These are phyloP conservation scores for Pterois miles DNA, from an alignment of 2,797 vertebrate species.

Conservation along the genomic window DNA sequence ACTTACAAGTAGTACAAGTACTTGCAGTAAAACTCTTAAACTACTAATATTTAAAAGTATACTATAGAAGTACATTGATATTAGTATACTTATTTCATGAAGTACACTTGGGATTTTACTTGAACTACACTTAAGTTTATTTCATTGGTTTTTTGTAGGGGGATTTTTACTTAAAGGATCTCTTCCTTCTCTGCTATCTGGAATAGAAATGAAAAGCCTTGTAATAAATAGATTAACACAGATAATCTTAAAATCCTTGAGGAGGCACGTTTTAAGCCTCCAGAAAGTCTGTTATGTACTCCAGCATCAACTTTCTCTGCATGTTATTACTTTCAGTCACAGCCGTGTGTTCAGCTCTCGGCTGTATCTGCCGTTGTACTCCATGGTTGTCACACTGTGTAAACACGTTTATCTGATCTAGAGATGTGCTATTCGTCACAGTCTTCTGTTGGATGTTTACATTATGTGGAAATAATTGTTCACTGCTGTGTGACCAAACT, in stretches of 20 bases:
- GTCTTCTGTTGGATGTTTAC: constrained; percentile 23
- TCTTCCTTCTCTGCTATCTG: background rate
- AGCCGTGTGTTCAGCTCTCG: background rate
- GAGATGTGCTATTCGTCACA: constrained; percentile 30
- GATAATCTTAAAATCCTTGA: background rate
- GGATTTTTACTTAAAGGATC: background rate
- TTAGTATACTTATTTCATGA: too few species aligned
- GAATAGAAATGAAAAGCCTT: background rate
- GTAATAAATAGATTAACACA: background rate
- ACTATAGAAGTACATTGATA: too few species aligned
- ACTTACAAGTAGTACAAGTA: too few species aligned
- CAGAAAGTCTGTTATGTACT: background rate
- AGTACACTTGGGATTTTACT: too few species aligned
- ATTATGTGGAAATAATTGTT: constrained; percentile 37
- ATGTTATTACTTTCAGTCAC: background rate
- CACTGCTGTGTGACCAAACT: constrained; percentile 1
- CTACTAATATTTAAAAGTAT: too few species aligned
- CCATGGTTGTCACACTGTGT: constrained; percentile 19
- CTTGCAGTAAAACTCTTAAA: too few species aligned
- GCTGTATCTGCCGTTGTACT: background rate
- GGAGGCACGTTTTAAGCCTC: background rate
- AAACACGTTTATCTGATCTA: constrained; percentile 33
- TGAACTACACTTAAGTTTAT: too few species aligned
- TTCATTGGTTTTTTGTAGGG: too few species aligned
- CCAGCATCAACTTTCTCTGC: background rate